Conservation (phyloP, 2,888 invertebrate genomes). For the Julus scanicus region DNA sequence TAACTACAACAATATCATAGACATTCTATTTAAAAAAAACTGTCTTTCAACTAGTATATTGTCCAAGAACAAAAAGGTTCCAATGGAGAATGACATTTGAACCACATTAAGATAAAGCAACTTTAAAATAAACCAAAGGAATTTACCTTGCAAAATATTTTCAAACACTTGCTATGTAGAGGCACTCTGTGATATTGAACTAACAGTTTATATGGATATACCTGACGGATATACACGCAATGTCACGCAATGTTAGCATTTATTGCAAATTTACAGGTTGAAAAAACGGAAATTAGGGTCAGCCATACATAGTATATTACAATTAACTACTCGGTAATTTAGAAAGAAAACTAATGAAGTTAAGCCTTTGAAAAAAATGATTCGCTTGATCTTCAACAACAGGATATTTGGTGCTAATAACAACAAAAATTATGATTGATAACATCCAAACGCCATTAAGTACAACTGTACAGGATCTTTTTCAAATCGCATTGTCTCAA, state of each 20-base stretch:
- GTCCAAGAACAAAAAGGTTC: not conserved
- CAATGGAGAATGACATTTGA: not conserved
- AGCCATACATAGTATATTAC: not conserved
- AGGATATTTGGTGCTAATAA: not conserved
- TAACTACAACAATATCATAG: too few relatives aligned
- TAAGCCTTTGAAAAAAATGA: not conserved
- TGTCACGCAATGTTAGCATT: not conserved
- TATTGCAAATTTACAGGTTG: not conserved
- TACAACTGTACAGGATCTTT: too few relatives aligned
- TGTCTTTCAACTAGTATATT: too few relatives aligned
- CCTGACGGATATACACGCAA: not conserved
- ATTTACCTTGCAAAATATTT: not conserved
- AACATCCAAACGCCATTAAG: not conserved
- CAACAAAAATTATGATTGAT: not conserved
- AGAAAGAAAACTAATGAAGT: not conserved
- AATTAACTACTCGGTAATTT: not conserved
- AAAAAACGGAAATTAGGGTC: slow-evolving; percentile 19
- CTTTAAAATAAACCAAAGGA: not conserved
- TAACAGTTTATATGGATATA: not conserved
- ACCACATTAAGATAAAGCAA: not conserved
- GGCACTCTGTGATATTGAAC: not conserved
- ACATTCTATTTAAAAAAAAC: too few relatives aligned
- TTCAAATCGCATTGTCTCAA: too few relatives aligned
- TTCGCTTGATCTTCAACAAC: not conserved
- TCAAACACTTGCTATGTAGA: not conserved